These are phyloP conservation scores for Xenopus laevis DNA, from an alignment of 2,113 vertebrate species.

Conservation along the genomic window DNA sequence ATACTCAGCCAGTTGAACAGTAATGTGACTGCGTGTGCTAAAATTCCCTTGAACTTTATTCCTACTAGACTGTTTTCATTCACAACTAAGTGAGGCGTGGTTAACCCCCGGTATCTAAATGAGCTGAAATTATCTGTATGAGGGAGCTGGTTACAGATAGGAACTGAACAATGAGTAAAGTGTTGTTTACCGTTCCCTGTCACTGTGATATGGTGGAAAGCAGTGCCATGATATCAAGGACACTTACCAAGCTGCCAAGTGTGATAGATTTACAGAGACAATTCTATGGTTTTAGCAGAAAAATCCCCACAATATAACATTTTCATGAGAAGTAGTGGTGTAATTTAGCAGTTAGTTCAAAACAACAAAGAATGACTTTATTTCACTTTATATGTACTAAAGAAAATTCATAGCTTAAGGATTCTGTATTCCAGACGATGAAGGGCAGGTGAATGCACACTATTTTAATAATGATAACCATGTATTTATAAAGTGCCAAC, in stretches of 20 bases:
- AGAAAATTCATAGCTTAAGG: too few species aligned
- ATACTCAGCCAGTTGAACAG: slow-evolving; percentile 1
- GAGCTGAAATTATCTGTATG: slow-evolving; percentile 23
- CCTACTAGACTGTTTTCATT: slow-evolving; percentile 27
- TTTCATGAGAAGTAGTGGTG: too few species aligned
- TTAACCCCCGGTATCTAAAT: neutral
- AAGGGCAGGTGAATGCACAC: too few species aligned
- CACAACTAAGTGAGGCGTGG: slow-evolving; percentile 30
- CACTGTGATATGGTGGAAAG: slow-evolving; percentile 4
- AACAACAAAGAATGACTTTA: too few species aligned
- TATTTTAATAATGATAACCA: too few species aligned
- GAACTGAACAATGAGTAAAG: neutral
- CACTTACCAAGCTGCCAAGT: neutral
- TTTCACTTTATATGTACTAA: too few species aligned
- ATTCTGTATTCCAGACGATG: too few species aligned
- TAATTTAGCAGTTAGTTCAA: too few species aligned
- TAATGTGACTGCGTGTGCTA: slow-evolving; percentile 31
- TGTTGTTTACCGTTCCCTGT: neutral
- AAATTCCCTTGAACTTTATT: slow-evolving; percentile 52
- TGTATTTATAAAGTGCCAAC: too few species aligned
- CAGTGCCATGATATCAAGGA: slow-evolving; percentile 23
- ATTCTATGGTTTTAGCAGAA: too few species aligned
- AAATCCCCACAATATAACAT: too few species aligned
- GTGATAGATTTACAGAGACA: neutral
- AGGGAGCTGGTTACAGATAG: slow-evolving; percentile 11